Evolutionary conservation across 2,797 vertebrate genomes (phyloP).

Genomic region (Nasua narica): DNA sequence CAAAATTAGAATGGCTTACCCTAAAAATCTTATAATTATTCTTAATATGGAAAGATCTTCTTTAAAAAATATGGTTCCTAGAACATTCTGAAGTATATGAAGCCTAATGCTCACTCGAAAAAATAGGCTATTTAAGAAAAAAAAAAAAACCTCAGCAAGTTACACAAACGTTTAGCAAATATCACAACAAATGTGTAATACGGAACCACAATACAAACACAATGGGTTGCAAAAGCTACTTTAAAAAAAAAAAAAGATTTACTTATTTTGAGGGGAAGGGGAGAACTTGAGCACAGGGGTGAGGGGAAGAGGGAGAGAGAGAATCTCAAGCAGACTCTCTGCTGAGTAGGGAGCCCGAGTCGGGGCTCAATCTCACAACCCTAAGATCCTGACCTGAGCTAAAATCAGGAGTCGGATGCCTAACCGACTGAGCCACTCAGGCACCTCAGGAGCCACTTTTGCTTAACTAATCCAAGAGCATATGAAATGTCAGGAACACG

Average conservation of each 20-base stretch:
- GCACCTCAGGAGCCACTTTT: neutral
- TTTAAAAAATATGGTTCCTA: neutral
- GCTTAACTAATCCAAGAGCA: accelerated
- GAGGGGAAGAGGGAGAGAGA: neutral
- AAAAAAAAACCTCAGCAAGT: neutral
- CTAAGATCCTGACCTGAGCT: neutral
- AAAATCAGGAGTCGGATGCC: neutral
- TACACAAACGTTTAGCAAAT: neutral
- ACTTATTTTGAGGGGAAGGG: neutral
- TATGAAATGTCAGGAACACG: accelerated
- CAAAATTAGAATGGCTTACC: neutral
- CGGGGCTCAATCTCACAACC: neutral
- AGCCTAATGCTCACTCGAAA: neutral
- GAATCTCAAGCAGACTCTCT: neutral
- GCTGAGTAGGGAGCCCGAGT: neutral
- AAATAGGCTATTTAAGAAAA: neutral
- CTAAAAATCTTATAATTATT: neutral
- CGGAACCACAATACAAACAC: neutral
- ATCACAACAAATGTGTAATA: neutral
- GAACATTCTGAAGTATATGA: neutral
- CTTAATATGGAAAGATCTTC: neutral
- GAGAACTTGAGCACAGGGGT: neutral
- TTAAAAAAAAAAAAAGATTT: neutral
- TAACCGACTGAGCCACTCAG: neutral
- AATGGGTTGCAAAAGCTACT: neutral